Percentiles rank a stretch among this genome's conserved stretches.
These are phyloP conservation scores for Crossocerus cetratus DNA, from an alignment of 2,888 invertebrate genomes.

Conservation along the genomic window DNA sequence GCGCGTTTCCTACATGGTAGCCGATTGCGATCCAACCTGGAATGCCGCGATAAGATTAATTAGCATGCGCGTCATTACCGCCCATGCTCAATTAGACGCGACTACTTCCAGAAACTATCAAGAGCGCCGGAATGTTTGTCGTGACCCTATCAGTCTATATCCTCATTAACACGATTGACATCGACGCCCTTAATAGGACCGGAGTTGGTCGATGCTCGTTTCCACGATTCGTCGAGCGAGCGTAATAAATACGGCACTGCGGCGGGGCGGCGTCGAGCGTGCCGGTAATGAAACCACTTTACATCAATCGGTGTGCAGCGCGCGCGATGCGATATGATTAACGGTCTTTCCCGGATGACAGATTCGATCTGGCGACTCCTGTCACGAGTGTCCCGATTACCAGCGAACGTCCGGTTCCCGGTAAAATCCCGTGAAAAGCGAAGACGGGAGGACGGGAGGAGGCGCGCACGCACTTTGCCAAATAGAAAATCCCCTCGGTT, in stretches of 20 bases:
- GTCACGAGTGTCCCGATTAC: neutral
- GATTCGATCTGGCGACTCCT: conserved; percentile 4
- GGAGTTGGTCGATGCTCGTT: too few relatives aligned
- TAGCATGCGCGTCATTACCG: conserved; percentile 11
- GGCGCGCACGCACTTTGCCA: conserved; percentile 8
- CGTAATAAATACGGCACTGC: too few relatives aligned
- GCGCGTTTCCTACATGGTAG: conserved; percentile 1
- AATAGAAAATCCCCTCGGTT: conserved; percentile 7
- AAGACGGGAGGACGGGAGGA: neutral
- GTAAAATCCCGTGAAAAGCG: neutral
- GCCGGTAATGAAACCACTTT: conserved; percentile 4
- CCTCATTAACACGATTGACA: too few relatives aligned
- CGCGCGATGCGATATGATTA: neutral
- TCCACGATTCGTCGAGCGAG: too few relatives aligned
- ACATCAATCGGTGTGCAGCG: neutral
- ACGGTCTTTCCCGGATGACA: neutral
- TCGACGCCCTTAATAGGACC: too few relatives aligned
- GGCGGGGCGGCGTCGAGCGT: neutral
- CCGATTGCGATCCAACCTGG: conserved; percentile 1
- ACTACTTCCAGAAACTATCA: too few relatives aligned
- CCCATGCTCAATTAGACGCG: too few relatives aligned
- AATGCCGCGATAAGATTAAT: conserved; percentile 30
- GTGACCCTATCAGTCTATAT: too few relatives aligned
- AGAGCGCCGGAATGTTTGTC: too few relatives aligned
- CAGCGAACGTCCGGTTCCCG: neutral